These are phyloP conservation scores for Willowsia nigromaculata DNA, from an alignment of 2,888 invertebrate species.

Conservation along the genomic window DNA sequence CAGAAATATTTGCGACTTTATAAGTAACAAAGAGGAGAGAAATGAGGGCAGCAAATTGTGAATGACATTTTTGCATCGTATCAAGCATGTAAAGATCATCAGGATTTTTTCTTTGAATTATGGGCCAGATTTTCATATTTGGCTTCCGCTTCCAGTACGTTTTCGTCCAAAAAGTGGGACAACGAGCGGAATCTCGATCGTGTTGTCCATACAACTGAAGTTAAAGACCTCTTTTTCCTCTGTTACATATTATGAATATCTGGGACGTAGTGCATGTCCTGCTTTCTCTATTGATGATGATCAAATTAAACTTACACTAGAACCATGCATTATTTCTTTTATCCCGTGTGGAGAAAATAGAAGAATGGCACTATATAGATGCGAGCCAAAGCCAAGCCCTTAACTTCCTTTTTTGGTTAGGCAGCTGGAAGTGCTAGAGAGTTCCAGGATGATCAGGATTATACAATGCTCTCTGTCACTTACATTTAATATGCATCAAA, in stretches of 20 bases:
- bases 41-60: neutral
- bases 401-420: constrained; percentile 14
- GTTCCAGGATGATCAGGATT: constrained; percentile 25
- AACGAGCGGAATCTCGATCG: neutral
- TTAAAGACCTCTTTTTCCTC: too few species aligned
- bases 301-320: neutral
- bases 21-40: too few species aligned
- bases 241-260: too few species aligned
- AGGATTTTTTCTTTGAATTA: neutral
- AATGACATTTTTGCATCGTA: too few species aligned
- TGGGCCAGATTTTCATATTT: constrained; percentile 4
- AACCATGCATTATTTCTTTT: neutral
- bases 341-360: neutral
- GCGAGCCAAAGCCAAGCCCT: constrained; percentile 47
- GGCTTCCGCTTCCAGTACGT: neutral
- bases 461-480: constrained; percentile 6
- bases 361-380: neutral
- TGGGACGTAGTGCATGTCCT: neutral
- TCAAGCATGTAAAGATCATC: neutral
- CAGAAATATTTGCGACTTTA: too few species aligned
- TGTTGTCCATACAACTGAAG: neutral
- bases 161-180: neutral
- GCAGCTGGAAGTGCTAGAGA: neutral
- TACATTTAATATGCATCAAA: constrained; percentile 26
- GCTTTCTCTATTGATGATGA: neutral